These are phyloP conservation scores for Pterois miles DNA, from an alignment of 2,797 vertebrate species.

Conservation along the genomic window DNA sequence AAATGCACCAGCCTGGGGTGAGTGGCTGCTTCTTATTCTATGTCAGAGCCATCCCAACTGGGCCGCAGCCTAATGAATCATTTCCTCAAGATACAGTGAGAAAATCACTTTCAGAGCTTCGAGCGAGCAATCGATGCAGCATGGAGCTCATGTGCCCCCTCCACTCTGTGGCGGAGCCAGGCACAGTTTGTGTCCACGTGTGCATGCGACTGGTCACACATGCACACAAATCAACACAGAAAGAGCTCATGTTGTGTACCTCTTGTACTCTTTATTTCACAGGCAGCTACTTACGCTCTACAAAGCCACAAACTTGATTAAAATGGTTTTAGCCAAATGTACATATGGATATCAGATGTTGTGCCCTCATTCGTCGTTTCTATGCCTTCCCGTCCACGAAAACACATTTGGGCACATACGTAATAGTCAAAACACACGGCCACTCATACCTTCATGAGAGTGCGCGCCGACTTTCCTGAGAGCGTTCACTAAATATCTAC, in stretches of 20 bases:
- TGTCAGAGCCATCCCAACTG: slow-evolving; percentile 68
- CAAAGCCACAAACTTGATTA: slow-evolving; percentile 60
- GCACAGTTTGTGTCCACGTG: slow-evolving; percentile 56
- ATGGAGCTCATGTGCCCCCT: slow-evolving; percentile 40
- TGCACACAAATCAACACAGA: slow-evolving; percentile 41
- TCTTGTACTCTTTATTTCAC: slow-evolving; percentile 47
- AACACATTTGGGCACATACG: slow-evolving; percentile 6
- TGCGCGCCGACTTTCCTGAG: background rate
- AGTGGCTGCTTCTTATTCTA: slow-evolving; percentile 78
- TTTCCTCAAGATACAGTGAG: slow-evolving; percentile 79
- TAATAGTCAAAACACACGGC: slow-evolving; percentile 25
- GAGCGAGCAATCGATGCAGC: slow-evolving; percentile 44
- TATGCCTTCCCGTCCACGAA: background rate
- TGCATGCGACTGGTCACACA: slow-evolving; percentile 41
- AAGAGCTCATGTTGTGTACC: slow-evolving; percentile 11
- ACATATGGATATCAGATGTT: slow-evolving; percentile 74
- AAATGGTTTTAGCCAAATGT: slow-evolving; percentile 57
- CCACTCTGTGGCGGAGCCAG: slow-evolving; percentile 46
- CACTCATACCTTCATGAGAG: slow-evolving; percentile 27
- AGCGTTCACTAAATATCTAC: slow-evolving; percentile 21
- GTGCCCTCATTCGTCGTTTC: slow-evolving; percentile 28
- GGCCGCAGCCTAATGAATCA: slow-evolving; percentile 72
- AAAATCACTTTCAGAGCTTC: slow-evolving; percentile 76
- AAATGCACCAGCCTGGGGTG: slow-evolving; percentile 65
- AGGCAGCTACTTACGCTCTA: slow-evolving; percentile 48